Evolutionary conservation across 2,797 vertebrate species (phyloP).

Genomic region (Takifugu ocellatus): DNA sequence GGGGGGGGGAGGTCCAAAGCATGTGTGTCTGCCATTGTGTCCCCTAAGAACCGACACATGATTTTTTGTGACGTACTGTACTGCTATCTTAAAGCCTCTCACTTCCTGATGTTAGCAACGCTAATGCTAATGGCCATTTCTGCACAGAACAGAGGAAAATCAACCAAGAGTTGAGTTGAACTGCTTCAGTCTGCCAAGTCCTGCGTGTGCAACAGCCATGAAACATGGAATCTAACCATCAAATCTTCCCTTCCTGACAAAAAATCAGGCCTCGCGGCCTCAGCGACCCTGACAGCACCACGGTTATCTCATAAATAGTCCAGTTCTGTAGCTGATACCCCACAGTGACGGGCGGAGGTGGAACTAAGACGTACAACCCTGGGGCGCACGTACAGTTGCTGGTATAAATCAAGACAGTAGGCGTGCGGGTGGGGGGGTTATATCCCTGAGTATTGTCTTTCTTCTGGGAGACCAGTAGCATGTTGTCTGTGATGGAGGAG

Average conservation of each 20-base stretch:
- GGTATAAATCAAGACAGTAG: too few relatives aligned
- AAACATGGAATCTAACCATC: constrained; percentile 26
- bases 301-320: constrained; percentile 72
- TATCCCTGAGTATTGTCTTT: constrained; percentile 17
- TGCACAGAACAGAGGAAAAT: neutral
- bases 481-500: constrained; percentile 35
- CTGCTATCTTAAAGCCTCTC: constrained; percentile 41
- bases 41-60: constrained; percentile 44
- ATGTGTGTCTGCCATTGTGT: constrained; percentile 52
- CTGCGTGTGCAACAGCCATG: too few relatives aligned
- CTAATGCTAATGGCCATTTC: neutral
- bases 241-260: constrained; percentile 42
- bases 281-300: constrained; percentile 62
- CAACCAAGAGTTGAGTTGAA: constrained; percentile 9
- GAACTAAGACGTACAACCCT: constrained; percentile 24
- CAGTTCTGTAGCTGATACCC: constrained; percentile 63
- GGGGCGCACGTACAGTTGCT: too few relatives aligned
- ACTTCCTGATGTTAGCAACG: constrained; percentile 26
- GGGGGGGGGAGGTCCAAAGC: constrained; percentile 44
- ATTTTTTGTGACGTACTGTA: constrained; percentile 50
- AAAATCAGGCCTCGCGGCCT: constrained; percentile 58
- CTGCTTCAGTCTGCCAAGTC: neutral
- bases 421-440: constrained; percentile 19
- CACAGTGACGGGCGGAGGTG: constrained; percentile 47
- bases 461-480: neutral